Evolutionary conservation across 37 sponge, comb jelly and placozoan genomes (phyloP), one percentile per base, ranked within the genome.

Genomic region (Hormiphora californensis): DNA sequence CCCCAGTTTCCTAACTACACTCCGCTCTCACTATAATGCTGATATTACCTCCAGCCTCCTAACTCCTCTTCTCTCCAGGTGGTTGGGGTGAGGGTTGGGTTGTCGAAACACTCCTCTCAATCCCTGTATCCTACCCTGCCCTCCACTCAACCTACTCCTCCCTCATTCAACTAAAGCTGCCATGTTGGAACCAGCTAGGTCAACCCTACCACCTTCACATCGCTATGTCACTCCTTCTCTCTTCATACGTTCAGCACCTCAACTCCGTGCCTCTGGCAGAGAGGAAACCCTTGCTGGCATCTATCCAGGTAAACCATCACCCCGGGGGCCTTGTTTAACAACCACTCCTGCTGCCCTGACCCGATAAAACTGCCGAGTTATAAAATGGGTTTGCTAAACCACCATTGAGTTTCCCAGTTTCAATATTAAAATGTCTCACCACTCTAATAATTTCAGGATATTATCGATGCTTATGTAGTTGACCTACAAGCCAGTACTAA

Each of bases 131-230:
- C 68, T 39, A 65, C 68, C 2, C 68, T 3, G 38, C 7, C 68
- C 68, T 65, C 8, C 68, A 65, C 68, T 65, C 68, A 8, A 65
- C 68, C 68, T 65, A 65, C 38, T 65, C 68, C 35, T 65, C 68
- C 37, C 68, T 65, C 68, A 36, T 65, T 19, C 68, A 65, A 19
- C 31, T 65, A 39, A 65, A 65, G 68, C 21, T 65, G 34, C 68
- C 68, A 1, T 65, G 68, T 19, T 65, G 68, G 68, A 39, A 65
- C 38, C 68, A 65, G 68, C 68, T 65, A 7, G 68, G 68, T 3
- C 38, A 36, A 12, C 68, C 68, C 38, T 65, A 65, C 68, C 68
- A 65, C 68, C 68, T 65, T 25, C 68, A 65, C 68, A 65, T 65
- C 8, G 68, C 36, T 1, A 65, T 39, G 36, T 65, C 68, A 3